A percentile compares a stretch with the other conserved stretches of the same genome.
These are phyloP conservation scores for Muricea muricata DNA, from an alignment of 92 coral and sea anemone species.

Conservation along the genomic window DNA sequence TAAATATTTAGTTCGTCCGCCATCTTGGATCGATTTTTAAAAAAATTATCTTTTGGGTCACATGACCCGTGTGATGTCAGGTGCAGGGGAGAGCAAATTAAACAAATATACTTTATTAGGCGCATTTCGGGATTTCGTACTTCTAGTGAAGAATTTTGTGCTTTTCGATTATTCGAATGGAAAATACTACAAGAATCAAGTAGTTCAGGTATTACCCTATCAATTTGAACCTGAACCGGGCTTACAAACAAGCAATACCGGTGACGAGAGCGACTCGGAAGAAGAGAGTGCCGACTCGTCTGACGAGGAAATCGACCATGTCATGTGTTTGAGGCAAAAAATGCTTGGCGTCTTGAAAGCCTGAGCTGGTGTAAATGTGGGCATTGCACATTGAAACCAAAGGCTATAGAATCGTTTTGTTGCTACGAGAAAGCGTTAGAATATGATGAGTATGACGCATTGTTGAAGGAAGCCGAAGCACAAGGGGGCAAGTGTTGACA, in stretches of 20 bases:
- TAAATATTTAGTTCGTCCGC: constrained; percentile 8
- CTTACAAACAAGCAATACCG: constrained; percentile 23
- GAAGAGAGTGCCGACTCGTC: constrained; percentile 29
- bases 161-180: constrained; percentile 21
- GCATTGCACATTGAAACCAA: constrained; percentile 13
- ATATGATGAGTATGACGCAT: constrained; percentile 9
- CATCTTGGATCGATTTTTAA: constrained; percentile 14
- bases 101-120: not conserved
- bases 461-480: not conserved
- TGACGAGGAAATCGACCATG: constrained; percentile 23
- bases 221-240: constrained; percentile 44
- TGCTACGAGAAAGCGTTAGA: too few species aligned
- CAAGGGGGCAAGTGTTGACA: not conserved
- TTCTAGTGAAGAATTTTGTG: not conserved
- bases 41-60: constrained; percentile 21
- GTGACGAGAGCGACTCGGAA: constrained; percentile 9
- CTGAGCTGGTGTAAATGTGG: constrained; percentile 20
- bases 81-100: not conserved
- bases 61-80: constrained; percentile 15
- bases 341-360: not conserved
- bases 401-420: constrained; percentile 5
- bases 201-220: constrained; percentile 34
- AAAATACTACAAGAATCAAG: constrained; percentile 37
- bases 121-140: not conserved
- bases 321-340: too few species aligned